Percentiles rank a stretch among this genome's conserved stretches.
These are phyloP conservation scores for Eucera pruinosa DNA, from an alignment of 2,888 invertebrate species.

Conservation along the genomic window DNA sequence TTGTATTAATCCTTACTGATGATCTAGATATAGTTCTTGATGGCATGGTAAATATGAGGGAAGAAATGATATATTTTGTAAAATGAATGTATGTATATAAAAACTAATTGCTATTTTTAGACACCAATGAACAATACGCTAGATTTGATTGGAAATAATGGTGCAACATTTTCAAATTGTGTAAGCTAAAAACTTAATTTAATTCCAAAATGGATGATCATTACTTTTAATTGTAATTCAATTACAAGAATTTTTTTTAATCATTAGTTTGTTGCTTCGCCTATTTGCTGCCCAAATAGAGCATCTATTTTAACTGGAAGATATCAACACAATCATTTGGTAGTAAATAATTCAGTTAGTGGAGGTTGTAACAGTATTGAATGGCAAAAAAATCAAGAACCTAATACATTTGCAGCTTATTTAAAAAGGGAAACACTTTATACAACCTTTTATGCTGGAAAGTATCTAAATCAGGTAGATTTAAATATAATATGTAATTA, in stretches of 20 bases:
- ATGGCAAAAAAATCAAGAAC: conserved; percentile 90
- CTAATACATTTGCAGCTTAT: conserved; percentile 88
- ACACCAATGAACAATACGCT: conserved; percentile 88
- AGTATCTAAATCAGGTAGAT: conserved; percentile 94
- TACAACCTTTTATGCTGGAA: conserved; percentile 95
- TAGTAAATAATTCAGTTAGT: conserved; percentile 90
- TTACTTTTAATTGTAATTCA: neutral
- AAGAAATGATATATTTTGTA: conserved; percentile 58
- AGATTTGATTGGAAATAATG: conserved; percentile 87
- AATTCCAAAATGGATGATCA: neutral
- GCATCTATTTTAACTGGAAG: conserved; percentile 93
- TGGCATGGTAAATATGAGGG: conserved; percentile 88
- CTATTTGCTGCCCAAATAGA: conserved; percentile 96
- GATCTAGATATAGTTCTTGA: conserved; percentile 93
- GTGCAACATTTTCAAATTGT: conserved; percentile 90
- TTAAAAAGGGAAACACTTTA: conserved; percentile 89
- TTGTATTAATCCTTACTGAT: conserved; percentile 92
- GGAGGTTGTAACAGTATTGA: conserved; percentile 91
- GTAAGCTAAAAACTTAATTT: conserved; percentile 85
- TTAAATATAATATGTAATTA: neutral
- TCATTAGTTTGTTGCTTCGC: conserved; percentile 91
- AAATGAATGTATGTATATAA: neutral
- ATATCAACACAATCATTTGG: conserved; percentile 93
- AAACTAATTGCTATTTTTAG: conserved; percentile 81
- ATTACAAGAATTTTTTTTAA: neutral